Evolutionary conservation across 2,113 vertebrate species (phyloP), one percentile per base, ranked within the genome.

Genomic region (Sorex fumeus): DNA sequence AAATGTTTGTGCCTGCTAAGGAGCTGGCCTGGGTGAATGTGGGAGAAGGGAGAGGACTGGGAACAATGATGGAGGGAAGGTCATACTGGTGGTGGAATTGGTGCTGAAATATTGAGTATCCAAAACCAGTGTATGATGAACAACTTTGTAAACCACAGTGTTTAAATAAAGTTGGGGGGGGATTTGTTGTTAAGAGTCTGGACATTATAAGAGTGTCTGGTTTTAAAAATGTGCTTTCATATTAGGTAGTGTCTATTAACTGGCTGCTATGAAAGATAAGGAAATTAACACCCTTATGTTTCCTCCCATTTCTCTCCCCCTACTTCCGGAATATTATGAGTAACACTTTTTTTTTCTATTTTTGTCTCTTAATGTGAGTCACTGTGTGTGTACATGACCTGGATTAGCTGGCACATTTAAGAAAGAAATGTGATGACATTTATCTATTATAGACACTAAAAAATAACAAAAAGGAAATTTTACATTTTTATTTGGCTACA

Each of bases 291-390:
- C 64, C 40, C 47, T 89, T 69, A 70, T 2, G 9, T 53, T 93
- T 92, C 85, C 72, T 93, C 32, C 19, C 45, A 23, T 50, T 34
- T 78, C 90, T 36, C 60, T 6, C 66, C 76, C 45, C 70, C 80
- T 28, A 66, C 57, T 96, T 93, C 94, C 94, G 47, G 3, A 95
- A 92, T 92, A 78, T 78, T 81, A 36, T 92, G 89, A 96, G 86
- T 91, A 96, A 93, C 53, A 86, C 8, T 94, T 77, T 84, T 93
- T 92, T 84, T 93, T 81, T 72, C 81, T 94, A 89, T 94, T 95
- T 96, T 96, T 87, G 47, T 91, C 87, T 94, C 72, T 92, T 92
- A 74, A 77, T 75, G 4, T 92, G 91, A 95, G 77, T 94, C 95
- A 96, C 77, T 67, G 25, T 60, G 69, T 75, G 77, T 92, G 40